Evolutionary conservation across 2,113 vertebrate genomes (phyloP), one percentile per base, ranked within the genome.

Genomic region (Callionymus lyra): DNA sequence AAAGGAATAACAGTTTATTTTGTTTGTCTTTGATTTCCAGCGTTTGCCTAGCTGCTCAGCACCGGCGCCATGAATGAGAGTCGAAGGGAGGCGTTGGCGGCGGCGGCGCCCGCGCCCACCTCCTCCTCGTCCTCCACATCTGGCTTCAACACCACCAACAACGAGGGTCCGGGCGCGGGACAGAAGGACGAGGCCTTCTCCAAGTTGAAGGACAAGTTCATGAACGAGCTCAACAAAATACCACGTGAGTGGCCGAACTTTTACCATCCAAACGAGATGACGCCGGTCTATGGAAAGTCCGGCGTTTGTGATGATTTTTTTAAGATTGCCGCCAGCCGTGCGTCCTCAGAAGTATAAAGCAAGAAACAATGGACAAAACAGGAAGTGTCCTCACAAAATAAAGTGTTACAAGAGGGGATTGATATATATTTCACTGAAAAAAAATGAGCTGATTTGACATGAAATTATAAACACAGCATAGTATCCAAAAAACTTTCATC

Each of bases 181-280:
- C 87, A 87, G 57, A 93, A 96, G 79, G 90, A 97, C 56, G 88
- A 97, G 73, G 82, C 76, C 38, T 94, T 97, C 73, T 95, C 94
- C 27, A 95, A 97, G 64, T 73, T 99, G 65, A 98, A 91, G 87
- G 79, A 96, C 80, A 99, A 96, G 80, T 99, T 99, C 83, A 97
- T 99, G 94, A 99, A 97, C 27, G 90, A 97, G 70, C 82, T 99
- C 56, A 90, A 93, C 81, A 98, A 94, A 89, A 98, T 99, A 77
- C 94, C 92, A 79, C 1, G 95, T 99, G 69, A 97, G 95, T 95
- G 74, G 17, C 18, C 12, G 12, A 4, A 19, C 17, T 21, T 5
- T 21, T 19, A 17, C 39, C 19, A 18, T 16, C 17, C 6, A 19
- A 27, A 40, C 18, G 8, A 17, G n/a, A n/a, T n/a, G n/a, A n/a